Percentiles rank a stretch among this genome's conserved stretches.
phyloP scores from a whole-genome alignment of 1,140 invertebrate species.

The Colletes latitarsis region DNA sequence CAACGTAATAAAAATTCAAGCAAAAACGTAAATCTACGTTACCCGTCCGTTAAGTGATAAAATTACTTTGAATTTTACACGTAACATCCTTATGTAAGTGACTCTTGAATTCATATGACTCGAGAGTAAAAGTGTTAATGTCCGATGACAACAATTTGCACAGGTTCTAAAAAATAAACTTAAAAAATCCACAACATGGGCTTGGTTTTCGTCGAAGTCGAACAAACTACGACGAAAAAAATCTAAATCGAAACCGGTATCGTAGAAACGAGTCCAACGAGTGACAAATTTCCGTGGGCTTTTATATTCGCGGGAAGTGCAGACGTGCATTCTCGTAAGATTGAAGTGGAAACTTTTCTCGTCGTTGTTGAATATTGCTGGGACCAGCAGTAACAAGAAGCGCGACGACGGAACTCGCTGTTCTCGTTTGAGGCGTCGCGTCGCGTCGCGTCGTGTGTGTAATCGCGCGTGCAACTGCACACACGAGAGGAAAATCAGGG shows the following conservation, averaged over 20 bases:
- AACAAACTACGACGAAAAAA: no score
- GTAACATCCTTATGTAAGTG: no score
- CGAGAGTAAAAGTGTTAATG: no score
- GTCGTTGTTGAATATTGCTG: constrained; percentile 27
- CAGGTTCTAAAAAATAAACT: no score
- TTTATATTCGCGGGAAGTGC: constrained; percentile 38
- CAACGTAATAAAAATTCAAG: no score
- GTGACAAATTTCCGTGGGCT: constrained; percentile 25
- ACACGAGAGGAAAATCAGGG: not conserved
- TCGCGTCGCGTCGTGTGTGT: constrained; percentile 3
- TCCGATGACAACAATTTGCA: no score
- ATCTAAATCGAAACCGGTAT: not conserved
- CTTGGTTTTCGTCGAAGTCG: no score
- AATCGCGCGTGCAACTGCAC: constrained; percentile 34
- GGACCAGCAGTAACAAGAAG: not conserved
- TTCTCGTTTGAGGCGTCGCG: not conserved
- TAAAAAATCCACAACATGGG: no score
- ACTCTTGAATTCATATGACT: no score
- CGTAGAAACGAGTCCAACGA: not conserved
- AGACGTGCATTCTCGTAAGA: constrained; percentile 35
- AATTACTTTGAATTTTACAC: no score
- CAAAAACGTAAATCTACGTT: no score
- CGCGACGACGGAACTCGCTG: not conserved
- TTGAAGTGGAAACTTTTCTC: constrained; percentile 47
- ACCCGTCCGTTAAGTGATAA: no score